phyloP scores from a whole-genome alignment of 2,888 invertebrate species.

The Sphaerophoria rueppellii region DNA sequence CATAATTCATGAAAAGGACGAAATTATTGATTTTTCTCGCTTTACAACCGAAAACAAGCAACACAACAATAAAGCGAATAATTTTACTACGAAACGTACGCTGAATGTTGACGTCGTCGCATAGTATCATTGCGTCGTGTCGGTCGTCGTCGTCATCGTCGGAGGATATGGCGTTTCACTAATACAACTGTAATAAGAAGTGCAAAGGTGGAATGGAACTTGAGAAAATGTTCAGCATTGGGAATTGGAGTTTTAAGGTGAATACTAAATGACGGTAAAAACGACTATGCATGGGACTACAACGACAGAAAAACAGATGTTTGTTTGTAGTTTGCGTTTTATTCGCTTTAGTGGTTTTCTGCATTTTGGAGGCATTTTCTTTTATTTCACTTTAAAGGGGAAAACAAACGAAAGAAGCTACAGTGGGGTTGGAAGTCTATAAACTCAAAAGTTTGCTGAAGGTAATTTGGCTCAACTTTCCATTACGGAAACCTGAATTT shows the following conservation, averaged over 20 bases:
- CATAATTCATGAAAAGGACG: constrained; percentile 42
- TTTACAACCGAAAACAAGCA: constrained; percentile 1
- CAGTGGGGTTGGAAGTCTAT: constrained; percentile 11
- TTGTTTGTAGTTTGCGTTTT: neutral
- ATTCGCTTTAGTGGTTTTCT: constrained; percentile 23
- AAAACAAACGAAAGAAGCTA: neutral
- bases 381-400: too few relatives aligned
- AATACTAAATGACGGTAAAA: constrained; percentile 16
- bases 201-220: too few relatives aligned
- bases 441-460: too few relatives aligned
- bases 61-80: neutral
- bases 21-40: constrained; percentile 64
- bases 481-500: too few relatives aligned
- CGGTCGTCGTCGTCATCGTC: too few relatives aligned
- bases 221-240: constrained; percentile 43
- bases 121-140: too few relatives aligned
- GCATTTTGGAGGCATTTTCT: constrained; percentile 25
- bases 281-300: too few relatives aligned
- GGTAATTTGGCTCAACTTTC: too few relatives aligned
- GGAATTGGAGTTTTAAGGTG: constrained; percentile 30
- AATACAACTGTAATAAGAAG: neutral
- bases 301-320: too few relatives aligned
- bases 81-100: constrained; percentile 68
- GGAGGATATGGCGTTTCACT: neutral
- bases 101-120: neutral